Evolutionary conservation across 2,888 invertebrate species (phyloP).

Genomic region (Brassicogethes aeneus): DNA sequence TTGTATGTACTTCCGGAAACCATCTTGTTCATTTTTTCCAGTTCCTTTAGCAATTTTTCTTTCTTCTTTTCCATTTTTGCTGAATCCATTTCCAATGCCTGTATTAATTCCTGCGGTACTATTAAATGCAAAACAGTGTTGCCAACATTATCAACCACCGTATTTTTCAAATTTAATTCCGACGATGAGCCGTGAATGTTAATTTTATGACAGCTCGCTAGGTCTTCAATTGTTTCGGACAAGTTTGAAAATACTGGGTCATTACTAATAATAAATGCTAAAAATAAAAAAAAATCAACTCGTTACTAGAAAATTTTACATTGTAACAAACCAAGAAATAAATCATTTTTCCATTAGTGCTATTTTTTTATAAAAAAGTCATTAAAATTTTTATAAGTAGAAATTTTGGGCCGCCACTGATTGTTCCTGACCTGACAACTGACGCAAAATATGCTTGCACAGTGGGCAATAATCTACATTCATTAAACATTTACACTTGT

Average conservation of each 20-base stretch:
- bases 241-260: constrained; percentile 14
- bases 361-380: no score
- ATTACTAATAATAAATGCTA: constrained; percentile 19
- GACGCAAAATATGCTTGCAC: no score
- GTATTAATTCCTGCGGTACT: constrained; percentile 30
- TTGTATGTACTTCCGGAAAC: constrained; percentile 28
- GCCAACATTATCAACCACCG: constrained; percentile 26
- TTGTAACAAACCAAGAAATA: no score
- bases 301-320: no score
- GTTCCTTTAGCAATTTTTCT: constrained; percentile 31
- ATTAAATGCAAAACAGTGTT: constrained; percentile 26
- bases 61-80: constrained; percentile 31
- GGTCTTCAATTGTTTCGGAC: constrained; percentile 25
- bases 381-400: no score
- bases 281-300: no score
- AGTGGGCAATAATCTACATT: no score
- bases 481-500: no score
- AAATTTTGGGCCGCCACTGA: no score
- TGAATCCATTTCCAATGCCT: constrained; percentile 26
- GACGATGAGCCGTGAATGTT: constrained; percentile 7
- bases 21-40: constrained; percentile 32
- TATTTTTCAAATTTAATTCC: constrained; percentile 6
- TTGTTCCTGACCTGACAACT: no score
- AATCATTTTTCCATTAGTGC: no score
- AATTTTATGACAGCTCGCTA: constrained; percentile 25